A percentile compares a stretch with the other conserved stretches of the same genome.
Conservation (phyloP, 2,113 vertebrate species). For the Thamnophis sirtalis region DNA sequence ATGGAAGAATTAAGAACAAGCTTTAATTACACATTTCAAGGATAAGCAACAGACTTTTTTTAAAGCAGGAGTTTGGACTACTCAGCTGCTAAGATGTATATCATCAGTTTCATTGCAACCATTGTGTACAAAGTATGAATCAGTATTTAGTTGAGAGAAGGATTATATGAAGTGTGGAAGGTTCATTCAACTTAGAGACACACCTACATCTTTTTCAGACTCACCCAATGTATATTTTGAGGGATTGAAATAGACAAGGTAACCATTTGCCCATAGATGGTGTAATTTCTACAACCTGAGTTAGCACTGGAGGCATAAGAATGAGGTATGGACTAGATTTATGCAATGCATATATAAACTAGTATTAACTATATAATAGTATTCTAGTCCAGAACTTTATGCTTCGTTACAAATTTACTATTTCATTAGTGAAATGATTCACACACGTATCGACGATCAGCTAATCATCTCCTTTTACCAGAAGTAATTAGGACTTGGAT, state of each 20-base stretch:
- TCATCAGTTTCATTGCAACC: not conserved
- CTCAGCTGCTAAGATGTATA: not conserved
- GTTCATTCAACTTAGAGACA: not conserved
- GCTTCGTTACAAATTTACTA: not conserved
- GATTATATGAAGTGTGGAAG: not conserved
- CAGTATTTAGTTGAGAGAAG: not conserved
- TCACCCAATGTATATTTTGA: not conserved
- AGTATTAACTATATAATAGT: not conserved
- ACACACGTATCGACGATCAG: not conserved
- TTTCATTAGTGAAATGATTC: not conserved
- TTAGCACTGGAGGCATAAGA: not conserved
- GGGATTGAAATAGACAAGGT: not conserved
- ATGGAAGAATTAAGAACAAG: not conserved
- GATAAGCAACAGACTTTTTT: not conserved
- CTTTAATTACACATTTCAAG: not conserved
- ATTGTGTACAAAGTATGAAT: slow-evolving; percentile 2
- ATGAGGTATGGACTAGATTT: not conserved
- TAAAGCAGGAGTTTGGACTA: not conserved
- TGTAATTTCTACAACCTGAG: not conserved
- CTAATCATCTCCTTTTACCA: not conserved
- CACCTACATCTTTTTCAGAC: not conserved
- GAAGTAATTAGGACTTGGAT: not conserved
- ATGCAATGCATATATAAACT: not conserved
- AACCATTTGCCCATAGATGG: not conserved
- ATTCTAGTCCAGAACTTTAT: not conserved